phyloP scores from a whole-genome alignment of 1,140 invertebrate species.

The Procambarus clarkii region DNA sequence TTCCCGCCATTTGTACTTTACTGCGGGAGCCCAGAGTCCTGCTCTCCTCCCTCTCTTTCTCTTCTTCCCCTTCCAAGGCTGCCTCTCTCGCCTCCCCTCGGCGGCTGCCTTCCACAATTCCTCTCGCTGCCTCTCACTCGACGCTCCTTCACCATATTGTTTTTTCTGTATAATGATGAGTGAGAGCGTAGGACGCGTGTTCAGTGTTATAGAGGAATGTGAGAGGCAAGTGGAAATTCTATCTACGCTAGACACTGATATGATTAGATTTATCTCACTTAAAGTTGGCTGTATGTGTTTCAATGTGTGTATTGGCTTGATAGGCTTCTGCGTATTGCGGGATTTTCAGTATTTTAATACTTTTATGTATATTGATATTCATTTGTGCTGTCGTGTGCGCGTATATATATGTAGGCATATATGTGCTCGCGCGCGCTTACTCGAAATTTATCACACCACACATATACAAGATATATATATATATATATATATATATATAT shows the following conservation, averaged over 20 bases:
- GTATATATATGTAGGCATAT: no score
- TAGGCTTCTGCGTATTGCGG: no score
- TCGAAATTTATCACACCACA: no score
- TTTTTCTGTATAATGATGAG: slow-evolving; percentile 1
- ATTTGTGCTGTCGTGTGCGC: no score
- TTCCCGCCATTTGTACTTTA: slow-evolving; percentile 70
- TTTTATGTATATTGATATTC: no score
- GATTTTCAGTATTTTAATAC: no score
- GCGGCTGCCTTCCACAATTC: no score
- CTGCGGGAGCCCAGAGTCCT: slow-evolving; percentile 56
- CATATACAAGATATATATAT: no score
- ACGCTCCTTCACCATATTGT: neutral
- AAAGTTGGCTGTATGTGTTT: no score
- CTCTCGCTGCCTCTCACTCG: slow-evolving; percentile 17
- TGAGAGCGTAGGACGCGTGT: neutral
- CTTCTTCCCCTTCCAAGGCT: slow-evolving; percentile 41
- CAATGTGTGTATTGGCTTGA: no score
- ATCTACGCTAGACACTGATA: neutral
- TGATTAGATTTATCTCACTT: neutral
- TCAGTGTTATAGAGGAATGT: neutral
- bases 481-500: no score
- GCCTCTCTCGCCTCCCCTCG: neutral
- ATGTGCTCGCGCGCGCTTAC: no score
- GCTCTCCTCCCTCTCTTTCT: slow-evolving; percentile 51
- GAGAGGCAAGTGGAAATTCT: neutral